These are phyloP conservation scores for Nemurella pictetii DNA, from an alignment of 2,888 invertebrate genomes.

Conservation along the genomic window DNA sequence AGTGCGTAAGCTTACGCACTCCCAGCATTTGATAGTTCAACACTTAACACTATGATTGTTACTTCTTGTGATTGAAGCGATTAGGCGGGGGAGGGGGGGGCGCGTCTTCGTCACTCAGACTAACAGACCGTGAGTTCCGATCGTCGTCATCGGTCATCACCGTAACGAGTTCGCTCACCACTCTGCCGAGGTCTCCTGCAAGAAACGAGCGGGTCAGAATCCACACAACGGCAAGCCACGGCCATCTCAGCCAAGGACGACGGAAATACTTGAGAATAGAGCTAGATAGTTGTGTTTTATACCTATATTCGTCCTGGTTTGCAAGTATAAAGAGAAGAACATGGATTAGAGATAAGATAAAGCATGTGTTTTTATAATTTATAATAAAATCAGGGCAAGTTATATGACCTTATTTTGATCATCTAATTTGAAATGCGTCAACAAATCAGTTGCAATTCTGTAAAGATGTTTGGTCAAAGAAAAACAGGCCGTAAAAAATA, in stretches of 20 bases:
- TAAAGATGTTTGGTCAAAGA: too few species aligned
- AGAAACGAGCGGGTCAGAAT: too few species aligned
- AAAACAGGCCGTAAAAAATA: too few species aligned
- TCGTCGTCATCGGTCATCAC: constrained; percentile 79
- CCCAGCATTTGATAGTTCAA: neutral
- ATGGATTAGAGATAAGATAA: neutral
- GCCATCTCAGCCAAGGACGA: too few species aligned
- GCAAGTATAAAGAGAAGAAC: neutral
- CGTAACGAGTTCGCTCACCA: constrained; percentile 85
- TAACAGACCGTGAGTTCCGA: neutral
- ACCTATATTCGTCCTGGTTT: too few species aligned
- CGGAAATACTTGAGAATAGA: too few species aligned
- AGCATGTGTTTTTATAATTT: neutral
- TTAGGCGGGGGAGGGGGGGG: constrained; percentile 26
- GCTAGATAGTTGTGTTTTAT: too few species aligned
- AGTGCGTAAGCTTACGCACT: neutral
- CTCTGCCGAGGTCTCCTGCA: constrained; percentile 82
- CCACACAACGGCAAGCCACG: neutral
- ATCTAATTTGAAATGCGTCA: too few species aligned
- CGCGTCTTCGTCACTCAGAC: neutral
- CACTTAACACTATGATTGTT: constrained; percentile 9
- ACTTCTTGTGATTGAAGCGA: constrained; percentile 28
- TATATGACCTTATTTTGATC: too few species aligned
- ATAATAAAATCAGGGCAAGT: too few species aligned
- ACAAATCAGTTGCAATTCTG: too few species aligned